These are phyloP conservation scores for Procapra przewalskii DNA, from an alignment of 2,113 vertebrate genomes.

Conservation along the genomic window DNA sequence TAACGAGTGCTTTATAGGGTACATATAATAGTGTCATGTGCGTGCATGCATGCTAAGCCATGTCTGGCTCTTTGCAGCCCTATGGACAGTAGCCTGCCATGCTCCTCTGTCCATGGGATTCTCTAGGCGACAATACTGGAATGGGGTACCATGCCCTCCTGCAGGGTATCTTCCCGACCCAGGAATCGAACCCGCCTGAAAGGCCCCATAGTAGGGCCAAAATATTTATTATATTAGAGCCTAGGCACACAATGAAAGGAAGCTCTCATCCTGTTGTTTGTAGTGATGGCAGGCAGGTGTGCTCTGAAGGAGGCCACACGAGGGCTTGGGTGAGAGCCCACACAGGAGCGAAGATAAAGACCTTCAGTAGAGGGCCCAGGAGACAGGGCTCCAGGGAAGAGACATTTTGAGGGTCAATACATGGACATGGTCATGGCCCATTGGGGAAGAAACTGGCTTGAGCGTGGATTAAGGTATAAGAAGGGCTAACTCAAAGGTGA, in stretches of 20 bases:
- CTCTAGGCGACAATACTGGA: background rate
- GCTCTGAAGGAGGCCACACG: background rate
- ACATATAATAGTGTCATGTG: background rate
- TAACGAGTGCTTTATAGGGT: background rate
- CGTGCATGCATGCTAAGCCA: background rate
- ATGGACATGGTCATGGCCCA: rapidly evolving
- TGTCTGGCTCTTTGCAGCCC: background rate
- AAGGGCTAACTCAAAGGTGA: background rate
- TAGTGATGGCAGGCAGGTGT: background rate
- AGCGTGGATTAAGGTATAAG: background rate
- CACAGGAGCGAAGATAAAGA: background rate
- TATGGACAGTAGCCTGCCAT: background rate
- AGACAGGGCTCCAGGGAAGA: background rate
- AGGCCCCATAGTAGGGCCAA: background rate
- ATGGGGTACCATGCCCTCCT: background rate
- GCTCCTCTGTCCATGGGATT: background rate
- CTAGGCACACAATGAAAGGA: background rate
- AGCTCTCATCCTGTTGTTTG: rapidly evolving
- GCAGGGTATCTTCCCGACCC: background rate
- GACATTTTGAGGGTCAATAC: background rate
- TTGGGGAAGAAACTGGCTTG: background rate
- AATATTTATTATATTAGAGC: background rate
- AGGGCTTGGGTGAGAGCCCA: background rate
- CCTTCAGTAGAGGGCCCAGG: background rate
- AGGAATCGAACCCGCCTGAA: rapidly evolving